phyloP scores from a whole-genome alignment of 2,113 vertebrate species.

The Entomyzon cyanotis region DNA sequence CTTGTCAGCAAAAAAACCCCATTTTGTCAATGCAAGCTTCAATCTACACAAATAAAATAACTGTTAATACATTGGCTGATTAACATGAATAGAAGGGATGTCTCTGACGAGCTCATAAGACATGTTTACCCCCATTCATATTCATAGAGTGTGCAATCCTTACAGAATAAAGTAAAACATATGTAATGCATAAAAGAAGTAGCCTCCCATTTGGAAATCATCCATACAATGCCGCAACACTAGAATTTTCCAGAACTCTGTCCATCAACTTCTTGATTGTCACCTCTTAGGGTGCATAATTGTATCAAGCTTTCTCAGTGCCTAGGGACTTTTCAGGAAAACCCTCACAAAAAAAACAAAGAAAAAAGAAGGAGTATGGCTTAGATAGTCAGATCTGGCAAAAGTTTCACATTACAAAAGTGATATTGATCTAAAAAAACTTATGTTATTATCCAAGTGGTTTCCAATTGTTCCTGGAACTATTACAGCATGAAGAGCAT shows the following conservation, averaged over 20 bases:
- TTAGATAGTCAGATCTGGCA: constrained; percentile 58
- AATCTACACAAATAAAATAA: background rate
- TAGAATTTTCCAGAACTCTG: background rate
- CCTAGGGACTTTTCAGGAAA: constrained; percentile 54
- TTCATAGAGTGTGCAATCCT: background rate
- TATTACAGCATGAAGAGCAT: constrained; percentile 54
- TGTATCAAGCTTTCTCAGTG: constrained; percentile 17
- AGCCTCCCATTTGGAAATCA: background rate
- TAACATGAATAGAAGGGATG: background rate
- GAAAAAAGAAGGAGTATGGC: background rate
- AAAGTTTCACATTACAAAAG: constrained; percentile 57
- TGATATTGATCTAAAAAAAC: constrained; percentile 71
- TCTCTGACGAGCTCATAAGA: background rate
- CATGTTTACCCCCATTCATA: background rate
- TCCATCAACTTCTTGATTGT: constrained; percentile 29
- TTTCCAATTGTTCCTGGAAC: constrained; percentile 79
- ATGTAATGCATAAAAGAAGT: background rate
- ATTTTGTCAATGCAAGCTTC: background rate
- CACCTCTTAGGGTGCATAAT: background rate
- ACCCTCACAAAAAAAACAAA: constrained; percentile 2
- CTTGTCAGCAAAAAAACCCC: background rate
- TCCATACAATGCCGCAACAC: background rate
- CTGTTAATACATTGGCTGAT: background rate
- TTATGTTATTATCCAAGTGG: constrained; percentile 68
- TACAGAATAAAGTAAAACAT: background rate